Evolutionary conservation across 2,888 invertebrate genomes (phyloP).

Genomic region (Liopterus haemorrhoidalis): DNA sequence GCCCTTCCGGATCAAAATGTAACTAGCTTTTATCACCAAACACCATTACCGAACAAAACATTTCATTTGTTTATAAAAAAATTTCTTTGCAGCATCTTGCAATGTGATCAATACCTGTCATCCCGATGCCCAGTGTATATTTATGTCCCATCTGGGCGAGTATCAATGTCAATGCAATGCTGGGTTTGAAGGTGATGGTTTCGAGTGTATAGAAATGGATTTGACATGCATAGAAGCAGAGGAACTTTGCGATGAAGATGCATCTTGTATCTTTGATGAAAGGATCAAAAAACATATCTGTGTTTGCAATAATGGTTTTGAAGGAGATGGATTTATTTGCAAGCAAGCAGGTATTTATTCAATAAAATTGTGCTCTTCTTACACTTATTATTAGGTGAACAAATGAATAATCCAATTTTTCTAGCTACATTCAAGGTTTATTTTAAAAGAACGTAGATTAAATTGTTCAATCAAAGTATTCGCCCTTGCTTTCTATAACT

Average conservation of each 20-base stretch:
- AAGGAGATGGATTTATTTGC: constrained; percentile 78
- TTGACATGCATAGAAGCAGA: constrained; percentile 50
- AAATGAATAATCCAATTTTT: not conserved
- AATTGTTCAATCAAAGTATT: too few relatives aligned
- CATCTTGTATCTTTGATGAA: constrained; percentile 67
- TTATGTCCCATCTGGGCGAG: constrained; percentile 50
- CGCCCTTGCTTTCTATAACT: too few relatives aligned
- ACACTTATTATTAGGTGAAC: constrained; percentile 4
- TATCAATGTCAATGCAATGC: constrained; percentile 71
- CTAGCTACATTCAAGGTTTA: too few relatives aligned
- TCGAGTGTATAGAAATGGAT: constrained; percentile 55
- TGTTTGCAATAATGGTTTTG: constrained; percentile 73
- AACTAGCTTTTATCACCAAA: constrained; percentile 15
- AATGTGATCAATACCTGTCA: constrained; percentile 73
- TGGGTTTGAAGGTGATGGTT: constrained; percentile 83
- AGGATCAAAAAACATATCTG: constrained; percentile 61
- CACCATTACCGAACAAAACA: too few relatives aligned
- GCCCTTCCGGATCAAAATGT: constrained; percentile 41
- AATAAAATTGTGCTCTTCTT: constrained; percentile 20
- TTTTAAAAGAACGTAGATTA: too few relatives aligned
- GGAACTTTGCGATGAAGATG: constrained; percentile 66
- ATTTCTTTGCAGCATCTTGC: constrained; percentile 59
- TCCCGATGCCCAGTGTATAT: constrained; percentile 71
- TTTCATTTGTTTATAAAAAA: constrained; percentile 10
- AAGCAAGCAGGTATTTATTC: constrained; percentile 51